These are phyloP conservation scores for Muscina levida DNA, from an alignment of 2,888 invertebrate species.

Conservation along the genomic window DNA sequence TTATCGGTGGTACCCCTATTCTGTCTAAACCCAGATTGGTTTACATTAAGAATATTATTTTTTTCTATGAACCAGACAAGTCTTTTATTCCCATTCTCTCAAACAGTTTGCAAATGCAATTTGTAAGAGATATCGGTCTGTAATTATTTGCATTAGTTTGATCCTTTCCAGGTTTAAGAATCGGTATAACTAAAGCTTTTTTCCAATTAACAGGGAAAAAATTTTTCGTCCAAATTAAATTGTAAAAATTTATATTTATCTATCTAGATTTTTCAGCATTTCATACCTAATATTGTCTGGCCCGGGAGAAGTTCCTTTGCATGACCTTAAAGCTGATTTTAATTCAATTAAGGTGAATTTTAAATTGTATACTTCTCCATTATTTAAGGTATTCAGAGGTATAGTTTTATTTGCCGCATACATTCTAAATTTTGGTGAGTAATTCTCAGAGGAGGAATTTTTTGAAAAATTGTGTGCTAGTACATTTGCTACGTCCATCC, in stretches of 20 bases:
- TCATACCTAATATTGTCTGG: constrained; percentile 45
- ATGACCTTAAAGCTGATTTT: constrained; percentile 31
- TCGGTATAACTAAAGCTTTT: constrained; percentile 37
- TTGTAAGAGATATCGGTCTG: not conserved
- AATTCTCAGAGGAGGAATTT: constrained; percentile 36
- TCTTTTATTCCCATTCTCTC: not conserved
- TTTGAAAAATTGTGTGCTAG: constrained; percentile 23
- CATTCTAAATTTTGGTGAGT: constrained; percentile 13
- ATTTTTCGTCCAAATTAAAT: constrained; percentile 30
- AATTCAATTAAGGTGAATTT: constrained; percentile 25
- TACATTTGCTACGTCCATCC: not conserved
- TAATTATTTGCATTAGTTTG: not conserved
- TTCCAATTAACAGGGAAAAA: constrained; percentile 43
- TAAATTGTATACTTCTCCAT: constrained; percentile 22
- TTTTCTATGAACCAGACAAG: too few relatives aligned
- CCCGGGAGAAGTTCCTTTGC: constrained; percentile 22
- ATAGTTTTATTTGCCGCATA: not conserved
- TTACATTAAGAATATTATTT: not conserved
- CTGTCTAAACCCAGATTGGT: constrained; percentile 29
- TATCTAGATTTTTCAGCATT: constrained; percentile 39
- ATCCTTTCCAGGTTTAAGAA: constrained; percentile 33
- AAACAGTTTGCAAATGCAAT: not conserved
- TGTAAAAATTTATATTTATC: constrained; percentile 42
- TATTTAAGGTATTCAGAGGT: not conserved
- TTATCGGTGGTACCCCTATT: not conserved